Evolutionary conservation across 2,113 vertebrate species (phyloP).

Genomic region (Grammomys surdaster): DNA sequence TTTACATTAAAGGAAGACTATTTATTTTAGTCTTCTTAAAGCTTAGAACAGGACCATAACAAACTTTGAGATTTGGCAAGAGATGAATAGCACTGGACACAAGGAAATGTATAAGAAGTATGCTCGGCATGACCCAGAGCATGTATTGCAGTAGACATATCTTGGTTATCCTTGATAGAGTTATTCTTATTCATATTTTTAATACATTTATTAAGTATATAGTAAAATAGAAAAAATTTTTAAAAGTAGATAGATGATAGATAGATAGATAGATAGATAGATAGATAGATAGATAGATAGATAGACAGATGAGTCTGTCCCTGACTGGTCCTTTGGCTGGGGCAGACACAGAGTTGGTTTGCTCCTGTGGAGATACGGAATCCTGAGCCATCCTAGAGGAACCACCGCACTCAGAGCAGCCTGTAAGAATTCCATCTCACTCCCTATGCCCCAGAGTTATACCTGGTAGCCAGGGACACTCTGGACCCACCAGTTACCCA

Average conservation of each 20-base stretch:
- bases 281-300: not conserved
- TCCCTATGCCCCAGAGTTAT: too few species aligned
- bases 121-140: not conserved
- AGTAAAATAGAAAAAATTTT: not conserved
- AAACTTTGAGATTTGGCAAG: not conserved
- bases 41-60: not conserved
- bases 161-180: not conserved
- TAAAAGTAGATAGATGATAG: not conserved
- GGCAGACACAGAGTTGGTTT: too few species aligned
- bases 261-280: not conserved
- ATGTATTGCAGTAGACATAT: too few species aligned
- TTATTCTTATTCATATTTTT: too few species aligned
- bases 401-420: too few species aligned
- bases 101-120: not conserved
- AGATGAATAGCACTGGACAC: not conserved
- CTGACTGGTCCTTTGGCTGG: too few species aligned
- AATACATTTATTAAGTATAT: not conserved
- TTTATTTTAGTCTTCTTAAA: not conserved
- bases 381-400: too few species aligned
- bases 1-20: constrained; percentile 37
- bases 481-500: too few species aligned
- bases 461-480: too few species aligned
- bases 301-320: not conserved
- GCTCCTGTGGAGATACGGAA: too few species aligned
- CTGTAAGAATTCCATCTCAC: too few species aligned